Conservation (phyloP, 2,888 invertebrate genomes). For the Desoria tigrina region DNA sequence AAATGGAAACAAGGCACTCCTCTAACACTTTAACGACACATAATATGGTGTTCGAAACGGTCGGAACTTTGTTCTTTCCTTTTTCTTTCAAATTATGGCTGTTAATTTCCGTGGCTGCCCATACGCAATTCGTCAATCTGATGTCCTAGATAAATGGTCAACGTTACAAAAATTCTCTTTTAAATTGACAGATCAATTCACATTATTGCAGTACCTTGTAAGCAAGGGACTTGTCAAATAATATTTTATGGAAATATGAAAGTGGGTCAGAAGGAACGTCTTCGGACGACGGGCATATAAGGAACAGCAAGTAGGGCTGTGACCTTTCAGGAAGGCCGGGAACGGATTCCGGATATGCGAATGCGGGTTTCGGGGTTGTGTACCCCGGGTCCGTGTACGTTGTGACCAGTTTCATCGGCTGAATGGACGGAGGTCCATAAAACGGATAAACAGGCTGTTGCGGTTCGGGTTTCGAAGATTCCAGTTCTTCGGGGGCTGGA, state of each 20-base stretch:
- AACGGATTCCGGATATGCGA: conserved; percentile 47
- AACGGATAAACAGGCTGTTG: conserved; percentile 14
- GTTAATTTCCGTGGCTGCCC: conserved; percentile 36
- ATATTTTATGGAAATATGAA: conserved; percentile 39
- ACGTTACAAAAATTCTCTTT: neutral
- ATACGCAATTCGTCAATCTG: conserved; percentile 50
- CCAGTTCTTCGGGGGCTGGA: conserved; percentile 37
- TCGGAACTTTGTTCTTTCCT: neutral
- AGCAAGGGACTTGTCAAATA: conserved; percentile 42
- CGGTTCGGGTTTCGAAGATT: conserved; percentile 15
- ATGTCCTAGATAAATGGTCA: conserved; percentile 37
- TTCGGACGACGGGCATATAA: conserved; percentile 30
- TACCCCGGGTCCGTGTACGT: conserved; percentile 47
- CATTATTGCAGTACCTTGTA: conserved; percentile 35
- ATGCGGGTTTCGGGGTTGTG: conserved; percentile 42
- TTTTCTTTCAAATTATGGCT: neutral
- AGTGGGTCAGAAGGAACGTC: conserved; percentile 37
- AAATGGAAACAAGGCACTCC: conserved; percentile 42
- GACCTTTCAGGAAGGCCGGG: conserved; percentile 49
- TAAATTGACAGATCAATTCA: neutral
- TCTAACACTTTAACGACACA: conserved; percentile 44
- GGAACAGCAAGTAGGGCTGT: conserved; percentile 48
- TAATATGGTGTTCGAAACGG: neutral
- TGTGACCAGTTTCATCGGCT: conserved; percentile 34
- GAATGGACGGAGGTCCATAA: conserved; percentile 21